These are phyloP conservation scores for Nematostella vectensis DNA, from an alignment of 92 coral and sea anemone genomes.

Conservation along the genomic window DNA sequence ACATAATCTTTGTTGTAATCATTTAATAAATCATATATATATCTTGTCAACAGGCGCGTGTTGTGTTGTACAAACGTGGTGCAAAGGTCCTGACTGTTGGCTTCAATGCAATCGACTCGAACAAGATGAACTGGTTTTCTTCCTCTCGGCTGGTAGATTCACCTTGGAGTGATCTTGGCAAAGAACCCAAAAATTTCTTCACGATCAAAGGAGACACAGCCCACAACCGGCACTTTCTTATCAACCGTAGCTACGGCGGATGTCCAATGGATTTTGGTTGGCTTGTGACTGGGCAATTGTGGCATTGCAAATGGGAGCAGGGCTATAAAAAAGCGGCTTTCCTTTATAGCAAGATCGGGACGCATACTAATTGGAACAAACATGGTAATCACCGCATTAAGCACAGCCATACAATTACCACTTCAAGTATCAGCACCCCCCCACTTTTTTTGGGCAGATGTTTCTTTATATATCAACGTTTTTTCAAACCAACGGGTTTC, in stretches of 20 bases:
- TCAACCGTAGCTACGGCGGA: constrained; percentile 6
- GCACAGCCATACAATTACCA: too few species aligned
- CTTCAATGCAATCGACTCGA: not conserved
- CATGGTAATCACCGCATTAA: too few species aligned
- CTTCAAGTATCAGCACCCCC: too few species aligned
- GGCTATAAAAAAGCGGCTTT: not conserved
- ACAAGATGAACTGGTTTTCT: constrained; percentile 11
- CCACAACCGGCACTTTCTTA: constrained; percentile 1
- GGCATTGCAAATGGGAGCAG: not conserved
- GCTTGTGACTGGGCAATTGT: not conserved
- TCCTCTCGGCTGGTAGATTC: not conserved
- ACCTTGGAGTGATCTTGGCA: constrained; percentile 7
- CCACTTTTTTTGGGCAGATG: too few species aligned
- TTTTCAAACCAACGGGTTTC: too few species aligned
- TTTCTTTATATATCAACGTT: too few species aligned
- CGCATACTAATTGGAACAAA: not conserved
- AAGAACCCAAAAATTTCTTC: constrained; percentile 3
- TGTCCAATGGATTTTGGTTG: constrained; percentile 6
- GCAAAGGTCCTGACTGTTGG: not conserved
- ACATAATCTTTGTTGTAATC: not conserved
- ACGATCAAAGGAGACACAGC: not conserved
- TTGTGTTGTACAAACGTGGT: constrained; percentile 5
- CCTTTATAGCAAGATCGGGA: not conserved
- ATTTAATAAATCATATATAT: not conserved
- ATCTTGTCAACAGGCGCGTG: constrained; percentile 1